Evolutionary conservation across 1,140 invertebrate genomes (phyloP).

Genomic region (Drosophila novamexicana): DNA sequence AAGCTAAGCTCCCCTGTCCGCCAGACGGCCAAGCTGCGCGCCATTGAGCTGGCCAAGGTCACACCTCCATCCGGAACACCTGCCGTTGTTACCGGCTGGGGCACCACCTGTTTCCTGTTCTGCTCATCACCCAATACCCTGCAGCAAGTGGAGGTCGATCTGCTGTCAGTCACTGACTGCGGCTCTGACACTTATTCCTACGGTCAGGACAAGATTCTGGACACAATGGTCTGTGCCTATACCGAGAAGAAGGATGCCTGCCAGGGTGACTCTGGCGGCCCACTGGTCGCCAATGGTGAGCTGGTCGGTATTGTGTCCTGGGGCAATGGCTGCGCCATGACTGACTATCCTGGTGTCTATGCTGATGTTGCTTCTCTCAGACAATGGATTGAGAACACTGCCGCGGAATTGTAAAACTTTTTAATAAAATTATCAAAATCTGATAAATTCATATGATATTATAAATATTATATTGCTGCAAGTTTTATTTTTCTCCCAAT

Average conservation of each 20-base stretch:
- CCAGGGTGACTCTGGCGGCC: slow-evolving; percentile 85
- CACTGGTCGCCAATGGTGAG: slow-evolving; percentile 72
- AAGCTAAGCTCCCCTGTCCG: slow-evolving; percentile 71
- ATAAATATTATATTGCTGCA: no score
- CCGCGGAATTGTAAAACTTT: slow-evolving; percentile 11
- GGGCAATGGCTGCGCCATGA: slow-evolving; percentile 88
- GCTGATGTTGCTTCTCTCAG: slow-evolving; percentile 86
- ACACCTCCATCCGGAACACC: slow-evolving; percentile 56
- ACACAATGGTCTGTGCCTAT: slow-evolving; percentile 86
- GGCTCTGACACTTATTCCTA: slow-evolving; percentile 39
- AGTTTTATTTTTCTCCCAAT: no score
- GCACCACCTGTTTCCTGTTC: slow-evolving; percentile 59
- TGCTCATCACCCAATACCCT: slow-evolving; percentile 48
- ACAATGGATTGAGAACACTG: slow-evolving; percentile 73
- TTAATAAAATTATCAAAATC: slow-evolving; percentile 34
- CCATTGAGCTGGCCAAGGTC: slow-evolving; percentile 44
- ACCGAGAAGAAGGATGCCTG: slow-evolving; percentile 85
- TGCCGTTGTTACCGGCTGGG: slow-evolving; percentile 73
- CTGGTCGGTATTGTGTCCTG: slow-evolving; percentile 88
- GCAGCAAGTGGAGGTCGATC: slow-evolving; percentile 36
- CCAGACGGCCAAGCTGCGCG: slow-evolving; percentile 32
- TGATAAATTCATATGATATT: no score
- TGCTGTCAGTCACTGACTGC: slow-evolving; percentile 46
- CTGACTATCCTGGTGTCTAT: slow-evolving; percentile 88
- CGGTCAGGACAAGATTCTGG: slow-evolving; percentile 68